Evolutionary conservation across 2,113 vertebrate species (phyloP).

Genomic region (Gila orcuttii): DNA sequence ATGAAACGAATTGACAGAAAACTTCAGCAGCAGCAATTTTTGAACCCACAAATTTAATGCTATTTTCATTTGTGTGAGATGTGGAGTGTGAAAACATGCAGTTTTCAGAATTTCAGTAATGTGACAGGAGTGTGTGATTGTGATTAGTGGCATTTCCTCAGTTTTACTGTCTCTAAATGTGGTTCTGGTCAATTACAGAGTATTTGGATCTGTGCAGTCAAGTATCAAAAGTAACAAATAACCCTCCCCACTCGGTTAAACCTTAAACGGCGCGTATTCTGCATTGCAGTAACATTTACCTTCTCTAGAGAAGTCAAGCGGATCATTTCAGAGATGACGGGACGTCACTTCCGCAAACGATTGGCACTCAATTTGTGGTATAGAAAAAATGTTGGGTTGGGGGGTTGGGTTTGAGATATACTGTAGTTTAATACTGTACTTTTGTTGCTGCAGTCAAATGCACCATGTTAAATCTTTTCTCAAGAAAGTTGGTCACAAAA

Average conservation of each 20-base stretch:
- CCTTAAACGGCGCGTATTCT: slow-evolving; percentile 77
- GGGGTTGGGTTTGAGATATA: neutral
- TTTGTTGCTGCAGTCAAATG: neutral
- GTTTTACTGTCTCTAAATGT: slow-evolving; percentile 46
- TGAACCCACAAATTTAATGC: slow-evolving; percentile 43
- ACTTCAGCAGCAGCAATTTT: slow-evolving; percentile 36
- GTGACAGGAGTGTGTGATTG: neutral
- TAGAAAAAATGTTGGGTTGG: slow-evolving; percentile 44
- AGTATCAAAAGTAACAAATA: slow-evolving; percentile 76
- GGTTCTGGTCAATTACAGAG: slow-evolving; percentile 63
- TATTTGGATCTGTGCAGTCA: slow-evolving; percentile 56
- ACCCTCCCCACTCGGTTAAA: slow-evolving; percentile 74
- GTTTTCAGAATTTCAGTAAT: slow-evolving; percentile 37
- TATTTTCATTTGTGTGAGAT: slow-evolving; percentile 22
- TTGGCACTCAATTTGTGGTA: slow-evolving; percentile 70
- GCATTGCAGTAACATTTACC: slow-evolving; percentile 81
- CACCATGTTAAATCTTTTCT: neutral
- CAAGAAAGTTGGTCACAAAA: neutral
- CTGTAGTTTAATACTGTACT: slow-evolving; percentile 46
- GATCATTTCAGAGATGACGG: slow-evolving; percentile 72
- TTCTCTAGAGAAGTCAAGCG: slow-evolving; percentile 82
- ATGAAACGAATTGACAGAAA: slow-evolving; percentile 37
- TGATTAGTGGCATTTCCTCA: slow-evolving; percentile 39
- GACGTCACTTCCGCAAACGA: slow-evolving; percentile 66
- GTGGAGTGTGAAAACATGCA: slow-evolving; percentile 46